Conservation (phyloP, 2,113 vertebrate species). For the Takifugu flavidus region DNA sequence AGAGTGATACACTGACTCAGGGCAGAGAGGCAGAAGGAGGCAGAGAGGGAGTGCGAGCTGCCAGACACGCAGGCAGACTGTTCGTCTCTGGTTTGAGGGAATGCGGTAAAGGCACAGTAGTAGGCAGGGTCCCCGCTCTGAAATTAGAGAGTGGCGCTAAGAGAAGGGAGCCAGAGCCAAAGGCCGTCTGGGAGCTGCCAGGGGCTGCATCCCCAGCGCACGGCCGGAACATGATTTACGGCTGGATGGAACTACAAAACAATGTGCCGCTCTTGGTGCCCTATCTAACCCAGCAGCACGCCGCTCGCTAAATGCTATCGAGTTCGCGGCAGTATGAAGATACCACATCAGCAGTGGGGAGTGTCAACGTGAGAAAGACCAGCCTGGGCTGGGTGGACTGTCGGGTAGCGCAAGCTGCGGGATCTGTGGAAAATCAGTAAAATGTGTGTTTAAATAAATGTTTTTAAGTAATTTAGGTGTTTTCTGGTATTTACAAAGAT, state of each 20-base stretch:
- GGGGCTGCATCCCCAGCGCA: slow-evolving; percentile 61
- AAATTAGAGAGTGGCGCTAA: slow-evolving; percentile 73
- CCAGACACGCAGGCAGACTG: slow-evolving; percentile 70
- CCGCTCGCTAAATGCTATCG: slow-evolving; percentile 41
- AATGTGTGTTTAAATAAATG: too few relatives aligned
- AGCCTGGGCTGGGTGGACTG: slow-evolving; percentile 12
- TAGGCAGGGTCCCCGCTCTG: slow-evolving; percentile 64
- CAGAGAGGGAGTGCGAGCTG: slow-evolving; percentile 33
- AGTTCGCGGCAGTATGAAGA: slow-evolving; percentile 48
- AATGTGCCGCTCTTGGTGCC: slow-evolving; percentile 25
- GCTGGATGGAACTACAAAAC: slow-evolving; percentile 50
- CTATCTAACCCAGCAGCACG: slow-evolving; percentile 35
- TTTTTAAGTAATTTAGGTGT: too few relatives aligned
- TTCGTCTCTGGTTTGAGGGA: slow-evolving; percentile 71
- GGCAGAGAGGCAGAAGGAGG: slow-evolving; percentile 34
- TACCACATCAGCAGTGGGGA: slow-evolving; percentile 49
- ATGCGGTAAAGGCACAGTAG: slow-evolving; percentile 70
- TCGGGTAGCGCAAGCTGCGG: slow-evolving; percentile 11
- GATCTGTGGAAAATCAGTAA: background rate
- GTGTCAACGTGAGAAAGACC: slow-evolving; percentile 51
- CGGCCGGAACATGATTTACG: slow-evolving; percentile 63
- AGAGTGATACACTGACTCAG: slow-evolving; percentile 35
- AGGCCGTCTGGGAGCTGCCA: slow-evolving; percentile 68
- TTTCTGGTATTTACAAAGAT: too few relatives aligned
- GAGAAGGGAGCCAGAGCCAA: slow-evolving; percentile 65